Percentiles rank a stretch among this genome's conserved stretches.
phyloP scores from a whole-genome alignment of 2,113 vertebrate species.

The Cisticola juncidis region DNA sequence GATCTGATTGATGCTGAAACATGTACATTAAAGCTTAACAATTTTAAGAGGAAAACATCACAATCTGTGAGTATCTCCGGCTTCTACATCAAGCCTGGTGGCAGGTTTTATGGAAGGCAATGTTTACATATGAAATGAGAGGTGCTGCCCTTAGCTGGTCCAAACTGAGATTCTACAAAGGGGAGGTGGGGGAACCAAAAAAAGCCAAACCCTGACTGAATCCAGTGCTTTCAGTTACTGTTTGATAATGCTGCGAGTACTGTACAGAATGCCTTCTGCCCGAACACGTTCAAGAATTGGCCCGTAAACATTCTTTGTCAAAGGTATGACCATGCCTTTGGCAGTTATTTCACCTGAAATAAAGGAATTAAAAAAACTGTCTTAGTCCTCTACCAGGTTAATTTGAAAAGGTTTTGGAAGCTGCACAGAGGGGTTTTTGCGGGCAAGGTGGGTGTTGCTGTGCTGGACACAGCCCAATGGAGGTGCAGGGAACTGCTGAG shows the following conservation, averaged over 20 bases:
- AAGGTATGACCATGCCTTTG: slow-evolving; percentile 88
- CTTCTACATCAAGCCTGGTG: neutral
- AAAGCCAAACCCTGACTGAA: neutral
- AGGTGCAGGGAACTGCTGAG: neutral
- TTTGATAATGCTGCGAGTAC: slow-evolving; percentile 76
- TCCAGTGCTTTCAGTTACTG: slow-evolving; percentile 21
- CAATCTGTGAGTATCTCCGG: neutral
- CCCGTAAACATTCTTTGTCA: slow-evolving; percentile 87
- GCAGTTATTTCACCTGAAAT: slow-evolving; percentile 86
- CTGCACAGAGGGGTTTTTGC: neutral
- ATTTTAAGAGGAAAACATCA: neutral
- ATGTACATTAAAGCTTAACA: neutral
- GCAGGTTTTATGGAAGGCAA: neutral
- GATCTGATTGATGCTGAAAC: neutral
- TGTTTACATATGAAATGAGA: neutral
- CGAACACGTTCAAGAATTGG: slow-evolving; percentile 83
- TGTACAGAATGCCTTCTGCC: slow-evolving; percentile 86
- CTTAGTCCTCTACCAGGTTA: neutral
- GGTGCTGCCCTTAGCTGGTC: neutral
- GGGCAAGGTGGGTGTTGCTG: neutral
- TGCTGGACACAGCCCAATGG: neutral
- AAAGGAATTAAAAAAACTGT: neutral
- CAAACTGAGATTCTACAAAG: neutral
- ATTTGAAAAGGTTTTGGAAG: neutral
- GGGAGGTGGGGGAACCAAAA: neutral